Base-by-base conservation (phyloP, 2,113 vertebrate genomes). In the Scortum barcoo region DNA sequence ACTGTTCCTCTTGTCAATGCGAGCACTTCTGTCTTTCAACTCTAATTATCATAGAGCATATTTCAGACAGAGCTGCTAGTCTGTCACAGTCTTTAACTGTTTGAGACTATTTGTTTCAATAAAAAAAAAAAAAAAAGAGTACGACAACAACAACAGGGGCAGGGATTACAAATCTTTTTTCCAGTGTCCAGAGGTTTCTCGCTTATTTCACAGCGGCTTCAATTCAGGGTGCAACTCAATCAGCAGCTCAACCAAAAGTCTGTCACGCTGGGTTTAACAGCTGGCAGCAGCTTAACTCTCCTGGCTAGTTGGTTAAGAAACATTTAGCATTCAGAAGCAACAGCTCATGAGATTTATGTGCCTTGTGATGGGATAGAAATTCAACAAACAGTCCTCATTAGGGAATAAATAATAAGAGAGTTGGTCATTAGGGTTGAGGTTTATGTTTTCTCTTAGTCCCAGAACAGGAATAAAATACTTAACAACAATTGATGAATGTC, bases 11-110 rank as follows among this genome's bases (percentile, higher is more conserved):
- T 72, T 71, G 73, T 81, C 50, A 78, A 77, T 40, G 68, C 24
- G 76, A 69, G 57, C 44, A 44, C 66, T 57, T 68, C 51, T 72
- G 73, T 74, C 67, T 87, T 81, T 76, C 44, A 67, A 74, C 63
- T 83, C 58, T 70, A 81, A 91, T 90, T 80, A 81, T 78, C 63
- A 61, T 61, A 26, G 3, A 50, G 77, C 22, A 42, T 62, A 26
- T 77, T 73, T 83, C 13, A 66, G 6, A 60, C 48, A 61, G 42
- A 65, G 78, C 48, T 13, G 6, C 22, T 44, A 0, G 79, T 66
- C 61, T 70, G 63, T 80, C 46, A 62, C 12, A 51, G 33, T 11
- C n/a, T 50, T 48, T 7, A 71, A 42, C 56, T 28, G 7, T 22
- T 28, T n/a, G n/a, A 69, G 26, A 56, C 19, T 53, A 51, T 61